Percentiles rank a stretch among this genome's conserved stretches.
These are phyloP conservation scores for Lithobates pipiens DNA, from an alignment of 2,797 vertebrate genomes.

Conservation along the genomic window DNA sequence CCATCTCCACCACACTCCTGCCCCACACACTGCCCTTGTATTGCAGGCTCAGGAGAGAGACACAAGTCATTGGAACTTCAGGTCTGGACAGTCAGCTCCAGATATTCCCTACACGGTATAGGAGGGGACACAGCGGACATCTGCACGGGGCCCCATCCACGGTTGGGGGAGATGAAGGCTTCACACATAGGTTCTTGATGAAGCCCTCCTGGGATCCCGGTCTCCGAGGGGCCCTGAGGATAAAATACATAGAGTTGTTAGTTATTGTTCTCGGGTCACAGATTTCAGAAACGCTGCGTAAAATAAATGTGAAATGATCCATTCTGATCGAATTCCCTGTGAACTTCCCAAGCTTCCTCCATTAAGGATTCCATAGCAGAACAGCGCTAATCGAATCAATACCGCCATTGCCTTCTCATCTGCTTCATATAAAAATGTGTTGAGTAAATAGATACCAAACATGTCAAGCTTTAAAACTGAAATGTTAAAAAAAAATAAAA, in stretches of 20 bases:
- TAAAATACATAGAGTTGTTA: not conserved
- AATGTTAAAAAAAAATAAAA: too few species aligned
- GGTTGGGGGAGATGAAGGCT: not conserved
- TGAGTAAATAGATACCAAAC: too few species aligned
- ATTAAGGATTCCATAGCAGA: too few species aligned
- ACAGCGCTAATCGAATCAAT: too few species aligned
- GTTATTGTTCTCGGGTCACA: too few species aligned
- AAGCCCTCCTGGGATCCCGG: not conserved
- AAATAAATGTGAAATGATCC: too few species aligned
- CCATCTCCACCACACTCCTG: constrained; percentile 75
- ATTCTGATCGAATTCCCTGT: too few species aligned
- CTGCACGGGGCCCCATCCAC: constrained; percentile 2
- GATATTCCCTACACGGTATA: constrained; percentile 21
- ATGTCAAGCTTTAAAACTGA: too few species aligned
- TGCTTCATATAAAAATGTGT: too few species aligned
- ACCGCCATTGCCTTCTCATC: too few species aligned
- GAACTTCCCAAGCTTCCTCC: too few species aligned
- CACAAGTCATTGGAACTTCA: constrained; percentile 58
- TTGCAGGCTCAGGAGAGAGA: constrained; percentile 62
- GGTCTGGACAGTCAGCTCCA: not conserved
- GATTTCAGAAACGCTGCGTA: too few species aligned
- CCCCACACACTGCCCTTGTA: constrained; percentile 61
- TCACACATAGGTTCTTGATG: not conserved
- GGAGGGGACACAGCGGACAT: not conserved
- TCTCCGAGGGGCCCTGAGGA: not conserved